Conservation (phyloP, 2,797 vertebrate genomes). For the Otus scops region DNA sequence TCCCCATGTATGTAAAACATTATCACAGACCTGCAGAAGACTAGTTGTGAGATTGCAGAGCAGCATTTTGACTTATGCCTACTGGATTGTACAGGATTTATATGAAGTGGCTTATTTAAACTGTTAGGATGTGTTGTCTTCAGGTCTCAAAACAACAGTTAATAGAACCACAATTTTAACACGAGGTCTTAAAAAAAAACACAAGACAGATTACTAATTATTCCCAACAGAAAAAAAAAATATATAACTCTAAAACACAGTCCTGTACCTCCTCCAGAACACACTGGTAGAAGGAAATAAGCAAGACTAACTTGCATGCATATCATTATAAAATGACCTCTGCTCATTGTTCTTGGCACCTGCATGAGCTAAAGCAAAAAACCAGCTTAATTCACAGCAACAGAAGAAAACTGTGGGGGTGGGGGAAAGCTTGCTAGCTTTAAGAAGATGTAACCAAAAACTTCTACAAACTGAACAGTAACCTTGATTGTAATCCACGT, state of each 20-base stretch:
- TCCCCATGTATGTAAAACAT: neutral
- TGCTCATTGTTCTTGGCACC: neutral
- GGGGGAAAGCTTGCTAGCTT: neutral
- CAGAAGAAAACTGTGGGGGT: neutral
- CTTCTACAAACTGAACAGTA: neutral
- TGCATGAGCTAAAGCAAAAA: neutral
- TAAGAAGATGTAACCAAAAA: neutral
- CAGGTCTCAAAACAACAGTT: neutral
- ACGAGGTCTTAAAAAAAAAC: neutral
- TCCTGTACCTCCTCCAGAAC: neutral
- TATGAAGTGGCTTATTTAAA: neutral
- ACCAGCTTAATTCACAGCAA: neutral
- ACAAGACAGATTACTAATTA: neutral
- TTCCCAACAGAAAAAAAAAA: neutral
- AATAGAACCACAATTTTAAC: neutral
- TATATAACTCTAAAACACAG: neutral
- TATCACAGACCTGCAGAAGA: neutral
- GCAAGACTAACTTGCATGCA: neutral
- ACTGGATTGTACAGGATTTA: neutral
- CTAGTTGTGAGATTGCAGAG: neutral
- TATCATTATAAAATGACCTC: neutral
- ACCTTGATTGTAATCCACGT: neutral
- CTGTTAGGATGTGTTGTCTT: neutral
- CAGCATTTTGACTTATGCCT: neutral
- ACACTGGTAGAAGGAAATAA: neutral